Base-by-base conservation (phyloP, 2,888 invertebrate genomes). In the Catonia carolina region DNA sequence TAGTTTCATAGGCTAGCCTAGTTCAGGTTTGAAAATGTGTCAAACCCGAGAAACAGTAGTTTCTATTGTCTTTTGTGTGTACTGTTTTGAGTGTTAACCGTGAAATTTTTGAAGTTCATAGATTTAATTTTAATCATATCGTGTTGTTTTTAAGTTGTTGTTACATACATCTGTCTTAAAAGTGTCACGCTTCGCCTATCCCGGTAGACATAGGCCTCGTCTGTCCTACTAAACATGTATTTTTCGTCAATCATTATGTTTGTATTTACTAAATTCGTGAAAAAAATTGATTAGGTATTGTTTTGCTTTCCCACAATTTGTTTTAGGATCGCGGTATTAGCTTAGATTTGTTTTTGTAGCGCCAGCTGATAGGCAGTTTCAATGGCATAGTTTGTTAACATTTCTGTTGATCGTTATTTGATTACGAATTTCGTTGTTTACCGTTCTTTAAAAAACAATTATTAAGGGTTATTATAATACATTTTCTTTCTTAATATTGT, bases 141-240 rank as follows among this genome's bases (percentile, higher is more conserved):
- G 7, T 23, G 15, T 45, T 22, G 22, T 45, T 45, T 39, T 22
- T 52, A 52, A 36, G 22, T 52, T 27, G 27, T 52, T 12, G 41
- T 52, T 51, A 27, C 12, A 15, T 52, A 52, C 52, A 52, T 52
- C 52, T 52, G 41, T 52, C 52, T 42, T 49, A 51, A n/a, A 60
- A 65, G 63, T 66, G 66, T 65, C 66, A 66, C 64, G 65, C 63
- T 63, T 64, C 61, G 61, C 54, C 60, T 61, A 63, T 58, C 61
- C 64, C 63, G 64, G 64, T 64, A 50, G 22, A 50, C 50, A 39
- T 52, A 49, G 53, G 39, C 31, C 27, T 53, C 42, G 27, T 27
- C 27, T 39, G 53, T 45, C 20, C 20, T 27, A 45, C 45, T 12
- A 45, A 45, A 22, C 22, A 45, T 27, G 7, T 20, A 17, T 45